Conservation (phyloP, 2,888 invertebrate genomes). For the Myopa testacea region DNA sequence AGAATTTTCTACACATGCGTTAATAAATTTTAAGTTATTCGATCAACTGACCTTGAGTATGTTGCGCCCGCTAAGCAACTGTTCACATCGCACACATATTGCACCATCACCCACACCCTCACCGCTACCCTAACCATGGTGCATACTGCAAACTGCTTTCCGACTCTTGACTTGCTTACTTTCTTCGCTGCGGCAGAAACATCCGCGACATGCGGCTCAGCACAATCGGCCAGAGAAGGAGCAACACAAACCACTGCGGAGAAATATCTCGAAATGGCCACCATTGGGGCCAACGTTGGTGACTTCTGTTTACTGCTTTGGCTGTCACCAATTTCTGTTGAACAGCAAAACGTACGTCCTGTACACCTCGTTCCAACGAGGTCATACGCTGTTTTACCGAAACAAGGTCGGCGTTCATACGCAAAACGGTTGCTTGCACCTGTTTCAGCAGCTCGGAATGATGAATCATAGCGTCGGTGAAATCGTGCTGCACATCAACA, state of each 20-base stretch:
- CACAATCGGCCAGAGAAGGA: slow-evolving; percentile 66
- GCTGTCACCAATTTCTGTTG: slow-evolving; percentile 38
- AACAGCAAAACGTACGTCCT: slow-evolving; percentile 55
- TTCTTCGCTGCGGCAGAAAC: slow-evolving; percentile 47
- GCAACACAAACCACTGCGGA: slow-evolving; percentile 64
- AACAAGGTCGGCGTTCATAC: slow-evolving; percentile 64
- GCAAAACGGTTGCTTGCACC: slow-evolving; percentile 60
- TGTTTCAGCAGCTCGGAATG: slow-evolving; percentile 61
- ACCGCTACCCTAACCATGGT: not conserved
- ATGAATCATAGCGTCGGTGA: slow-evolving; percentile 58
- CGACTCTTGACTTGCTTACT: slow-evolving; percentile 24
- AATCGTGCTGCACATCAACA: slow-evolving; percentile 74
- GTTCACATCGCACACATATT: not conserved
- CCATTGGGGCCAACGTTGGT: slow-evolving; percentile 68
- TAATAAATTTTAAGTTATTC: not conserved
- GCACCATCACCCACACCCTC: not conserved
- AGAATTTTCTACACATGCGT: not conserved
- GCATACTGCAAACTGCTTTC: not conserved
- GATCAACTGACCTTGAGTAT: too few relatives aligned
- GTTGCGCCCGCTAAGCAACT: not conserved
- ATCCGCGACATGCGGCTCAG: slow-evolving; percentile 55
- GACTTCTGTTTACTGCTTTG: slow-evolving; percentile 30
- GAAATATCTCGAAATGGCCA: slow-evolving; percentile 76
- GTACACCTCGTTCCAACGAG: slow-evolving; percentile 59
- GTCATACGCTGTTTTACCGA: slow-evolving; percentile 62